Conservation (phyloP, 2,113 vertebrate genomes). For the Stercorarius parasiticus region DNA sequence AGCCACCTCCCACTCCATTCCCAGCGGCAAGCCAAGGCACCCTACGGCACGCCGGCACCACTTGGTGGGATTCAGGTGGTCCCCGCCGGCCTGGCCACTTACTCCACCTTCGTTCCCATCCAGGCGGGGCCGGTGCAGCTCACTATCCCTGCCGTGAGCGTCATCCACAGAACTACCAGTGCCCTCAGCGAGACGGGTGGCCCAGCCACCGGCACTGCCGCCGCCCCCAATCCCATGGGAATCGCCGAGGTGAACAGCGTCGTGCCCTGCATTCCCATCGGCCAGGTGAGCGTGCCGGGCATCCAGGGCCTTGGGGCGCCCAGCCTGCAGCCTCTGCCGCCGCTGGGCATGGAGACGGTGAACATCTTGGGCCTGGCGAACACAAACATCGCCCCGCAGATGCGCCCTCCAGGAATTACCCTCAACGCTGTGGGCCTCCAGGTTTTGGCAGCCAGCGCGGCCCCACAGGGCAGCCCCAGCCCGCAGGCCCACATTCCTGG, state of each 20-base stretch:
- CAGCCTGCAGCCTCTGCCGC: slow-evolving; percentile 75
- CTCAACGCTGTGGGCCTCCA: slow-evolving; percentile 90
- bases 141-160: slow-evolving; percentile 88
- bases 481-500: slow-evolving; percentile 82
- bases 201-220: not conserved
- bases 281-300: slow-evolving; percentile 81
- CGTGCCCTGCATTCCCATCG: slow-evolving; percentile 88
- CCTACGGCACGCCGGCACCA: slow-evolving; percentile 88
- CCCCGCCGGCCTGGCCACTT: slow-evolving; percentile 85
- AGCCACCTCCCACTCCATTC: slow-evolving; percentile 97
- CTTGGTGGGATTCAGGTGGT: slow-evolving; percentile 94
- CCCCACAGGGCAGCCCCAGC: slow-evolving; percentile 75
- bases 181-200: slow-evolving; percentile 25
- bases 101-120: slow-evolving; percentile 93
- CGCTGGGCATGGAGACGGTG: slow-evolving; percentile 83
- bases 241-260: slow-evolving; percentile 82
- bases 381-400: slow-evolving; percentile 75
- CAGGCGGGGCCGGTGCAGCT: slow-evolving; percentile 89
- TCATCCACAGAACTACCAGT: slow-evolving; percentile 85
- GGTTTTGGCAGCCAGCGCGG: slow-evolving; percentile 81
- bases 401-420: slow-evolving; percentile 83
- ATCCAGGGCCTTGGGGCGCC: slow-evolving; percentile 77
- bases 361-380: slow-evolving; percentile 88
- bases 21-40: slow-evolving; percentile 83
- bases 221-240: slow-evolving; percentile 56